Conservation (phyloP, 2,888 invertebrate species). For the Smittia sp. region DNA sequence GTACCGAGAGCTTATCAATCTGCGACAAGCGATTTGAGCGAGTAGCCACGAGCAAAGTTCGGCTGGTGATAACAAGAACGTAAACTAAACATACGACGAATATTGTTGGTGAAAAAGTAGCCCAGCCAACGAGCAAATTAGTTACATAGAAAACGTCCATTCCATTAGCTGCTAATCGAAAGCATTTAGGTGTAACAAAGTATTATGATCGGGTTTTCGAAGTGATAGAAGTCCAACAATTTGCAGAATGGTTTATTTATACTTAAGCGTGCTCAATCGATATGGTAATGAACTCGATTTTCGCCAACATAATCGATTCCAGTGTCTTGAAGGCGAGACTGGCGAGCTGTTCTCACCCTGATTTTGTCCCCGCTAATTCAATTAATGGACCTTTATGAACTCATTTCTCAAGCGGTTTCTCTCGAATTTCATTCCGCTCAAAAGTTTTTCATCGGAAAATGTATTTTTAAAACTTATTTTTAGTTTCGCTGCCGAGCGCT, state of each 20-base stretch:
- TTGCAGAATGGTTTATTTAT: constrained; percentile 51
- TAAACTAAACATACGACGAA: constrained; percentile 23
- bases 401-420: not conserved
- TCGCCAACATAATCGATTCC: not conserved
- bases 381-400: not conserved
- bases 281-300: constrained; percentile 49
- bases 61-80: constrained; percentile 31
- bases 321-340: not conserved
- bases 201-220: not conserved
- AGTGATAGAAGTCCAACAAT: not conserved
- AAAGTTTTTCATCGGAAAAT: constrained; percentile 16
- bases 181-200: not conserved
- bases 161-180: no score
- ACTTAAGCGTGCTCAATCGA: constrained; percentile 51
- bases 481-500: constrained; percentile 54
- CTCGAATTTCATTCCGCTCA: not conserved
- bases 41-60: not conserved
- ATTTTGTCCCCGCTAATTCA: not conserved
- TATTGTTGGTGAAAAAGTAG: constrained; percentile 13
- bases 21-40: not conserved
- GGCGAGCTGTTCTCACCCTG: not conserved
- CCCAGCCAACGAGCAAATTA: not conserved
- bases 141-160: not conserved
- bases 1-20: not conserved
- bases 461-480: constrained; percentile 42